Evolutionary conservation across 2,888 invertebrate species (phyloP), one percentile per base, ranked within the genome.

Genomic region (Phalangium opilio): DNA sequence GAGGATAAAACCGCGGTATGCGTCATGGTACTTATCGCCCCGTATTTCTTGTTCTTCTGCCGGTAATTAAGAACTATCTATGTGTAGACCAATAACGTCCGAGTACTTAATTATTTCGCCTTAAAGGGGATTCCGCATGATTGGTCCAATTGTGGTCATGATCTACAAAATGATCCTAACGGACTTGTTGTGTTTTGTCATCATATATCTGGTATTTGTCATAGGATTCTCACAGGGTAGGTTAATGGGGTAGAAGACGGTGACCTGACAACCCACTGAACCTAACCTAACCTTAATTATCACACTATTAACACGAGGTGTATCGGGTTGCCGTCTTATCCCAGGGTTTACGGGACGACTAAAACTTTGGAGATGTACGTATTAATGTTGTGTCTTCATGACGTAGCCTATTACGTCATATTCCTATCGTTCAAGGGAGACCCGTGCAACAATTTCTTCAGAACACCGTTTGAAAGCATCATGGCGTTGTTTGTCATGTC

Each of bases 121-220:
- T 70, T 73, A 38, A 69, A 90, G 96, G 61, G 95, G 93, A 12
- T 90, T 96, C 67, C 90, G 91, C 68, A 89, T 93, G 0, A 93
- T 96, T 1, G 96, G 96, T 3, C 96, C 96, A 0, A 96, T 96
- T 76, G 96, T 96, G n/a, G 89, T 95, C 57, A 96, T 96, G 95
- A 91, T 98, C 58, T 96, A 96, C 69, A 78, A 93, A 55, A 96
- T 98, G 90, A 84, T 96, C 43, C 83, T 84, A 76, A 91, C 95
- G 47, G 96, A 98, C 69, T 72, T 96, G 27, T 71, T 95, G 20
- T 76, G 96, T 55, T 98, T 98, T 67, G 90, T 93, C 52, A 82
- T 84, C 42, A 98, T 98, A 63, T 98, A 96, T 64, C 70, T 90
- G 53, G 90, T 98, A 3, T 96, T 98, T 64, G 86, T 98, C 4